These are phyloP conservation scores for Alca torda DNA, from an alignment of 2,797 vertebrate genomes.

Conservation along the genomic window DNA sequence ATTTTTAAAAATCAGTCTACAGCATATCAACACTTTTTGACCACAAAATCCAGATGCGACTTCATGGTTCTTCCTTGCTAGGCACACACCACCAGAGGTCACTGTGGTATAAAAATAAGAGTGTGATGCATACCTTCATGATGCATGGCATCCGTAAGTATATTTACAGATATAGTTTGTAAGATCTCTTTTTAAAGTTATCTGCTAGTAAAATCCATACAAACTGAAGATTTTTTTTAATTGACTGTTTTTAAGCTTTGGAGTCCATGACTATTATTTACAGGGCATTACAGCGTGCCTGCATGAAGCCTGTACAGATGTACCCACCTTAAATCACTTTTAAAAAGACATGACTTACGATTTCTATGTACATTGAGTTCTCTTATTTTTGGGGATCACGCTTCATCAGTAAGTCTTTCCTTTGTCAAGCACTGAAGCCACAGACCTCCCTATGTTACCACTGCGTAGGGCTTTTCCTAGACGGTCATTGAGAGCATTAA, in stretches of 20 bases:
- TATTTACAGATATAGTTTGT: background rate
- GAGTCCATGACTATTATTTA: background rate
- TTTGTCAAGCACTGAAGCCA: background rate
- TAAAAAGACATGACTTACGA: background rate
- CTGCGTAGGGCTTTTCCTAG: background rate
- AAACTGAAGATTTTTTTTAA: background rate
- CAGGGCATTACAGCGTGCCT: background rate
- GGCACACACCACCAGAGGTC: background rate
- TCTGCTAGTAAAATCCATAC: background rate
- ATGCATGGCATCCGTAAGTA: background rate
- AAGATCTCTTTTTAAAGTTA: background rate
- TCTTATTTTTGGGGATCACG: background rate
- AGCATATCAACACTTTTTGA: background rate
- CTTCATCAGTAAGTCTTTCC: background rate
- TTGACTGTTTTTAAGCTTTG: background rate
- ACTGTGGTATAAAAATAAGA: background rate
- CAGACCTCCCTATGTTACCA: background rate
- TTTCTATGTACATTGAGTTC: background rate
- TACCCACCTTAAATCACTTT: background rate
- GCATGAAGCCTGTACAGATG: background rate
- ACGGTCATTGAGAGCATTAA: background rate
- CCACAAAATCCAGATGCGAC: background rate
- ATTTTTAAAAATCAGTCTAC: background rate
- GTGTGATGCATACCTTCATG: fast-evolving
- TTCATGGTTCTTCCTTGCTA: background rate